These are phyloP conservation scores for Cottus gobio DNA, from an alignment of 2,113 vertebrate species.

Conservation along the genomic window DNA sequence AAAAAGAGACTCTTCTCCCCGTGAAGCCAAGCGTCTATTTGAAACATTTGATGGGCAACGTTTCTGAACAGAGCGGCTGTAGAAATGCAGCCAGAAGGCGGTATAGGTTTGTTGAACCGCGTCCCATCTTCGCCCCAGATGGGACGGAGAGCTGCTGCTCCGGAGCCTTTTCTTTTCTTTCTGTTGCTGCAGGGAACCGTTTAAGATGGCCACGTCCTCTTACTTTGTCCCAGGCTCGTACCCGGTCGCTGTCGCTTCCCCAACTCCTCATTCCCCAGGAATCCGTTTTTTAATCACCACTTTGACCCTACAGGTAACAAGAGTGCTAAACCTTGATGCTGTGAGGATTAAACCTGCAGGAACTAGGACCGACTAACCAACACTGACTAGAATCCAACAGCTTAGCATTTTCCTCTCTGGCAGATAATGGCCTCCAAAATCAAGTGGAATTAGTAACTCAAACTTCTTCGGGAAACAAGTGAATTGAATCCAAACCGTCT, in stretches of 20 bases:
- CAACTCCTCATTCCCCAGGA: conserved; percentile 31
- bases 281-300: conserved; percentile 64
- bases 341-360: conserved; percentile 46
- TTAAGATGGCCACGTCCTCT: conserved; percentile 51
- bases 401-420: conserved; percentile 39
- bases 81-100: conserved; percentile 63
- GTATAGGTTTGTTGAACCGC: conserved; percentile 62
- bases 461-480: conserved; percentile 24
- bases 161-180: conserved; percentile 19
- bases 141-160: conserved; percentile 49
- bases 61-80: conserved; percentile 47
- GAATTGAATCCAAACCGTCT: conserved; percentile 40
- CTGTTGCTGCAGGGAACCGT: conserved; percentile 60
- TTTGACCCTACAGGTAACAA: conserved; percentile 61
- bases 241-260: conserved; percentile 53
- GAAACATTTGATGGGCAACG: conserved; percentile 40
- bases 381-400: conserved; percentile 55
- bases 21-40: conserved; percentile 48
- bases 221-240: conserved; percentile 51
- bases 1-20: conserved; percentile 37
- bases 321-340: conserved; percentile 46
- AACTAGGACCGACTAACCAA: conserved; percentile 54
- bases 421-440: conserved; percentile 30
- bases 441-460: conserved; percentile 41
- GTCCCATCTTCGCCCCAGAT: conserved; percentile 42